phyloP scores from a whole-genome alignment of 2,797 vertebrate genomes.

The Phaenicophaeus curvirostris region DNA sequence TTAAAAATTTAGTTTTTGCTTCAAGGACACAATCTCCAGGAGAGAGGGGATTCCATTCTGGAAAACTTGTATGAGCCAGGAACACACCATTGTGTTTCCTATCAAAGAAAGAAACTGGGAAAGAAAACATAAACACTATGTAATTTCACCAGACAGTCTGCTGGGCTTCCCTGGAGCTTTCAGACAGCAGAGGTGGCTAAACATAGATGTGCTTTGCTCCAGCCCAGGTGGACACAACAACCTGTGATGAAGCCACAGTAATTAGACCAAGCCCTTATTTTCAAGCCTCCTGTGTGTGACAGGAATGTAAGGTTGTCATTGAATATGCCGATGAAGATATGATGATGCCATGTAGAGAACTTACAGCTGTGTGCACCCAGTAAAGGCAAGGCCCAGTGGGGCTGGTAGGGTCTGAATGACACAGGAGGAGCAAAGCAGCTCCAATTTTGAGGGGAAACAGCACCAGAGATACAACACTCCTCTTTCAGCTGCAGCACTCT shows the following conservation, averaged over 20 bases:
- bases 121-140: not conserved
- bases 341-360: not conserved
- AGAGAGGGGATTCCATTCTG: not conserved
- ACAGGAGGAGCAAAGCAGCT: fast-evolving
- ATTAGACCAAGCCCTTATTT: not conserved
- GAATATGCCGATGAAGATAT: fast-evolving
- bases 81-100: not conserved
- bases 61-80: not conserved
- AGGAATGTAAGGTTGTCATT: not conserved
- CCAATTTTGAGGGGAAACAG: fast-evolving
- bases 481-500: not conserved
- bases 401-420: fast-evolving
- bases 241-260: not conserved
- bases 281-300: not conserved
- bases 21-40: not conserved
- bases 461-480: not conserved
- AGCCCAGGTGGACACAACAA: not conserved
- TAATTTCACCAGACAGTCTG: not conserved
- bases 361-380: not conserved
- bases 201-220: not conserved
- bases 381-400: not conserved
- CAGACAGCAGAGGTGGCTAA: not conserved
- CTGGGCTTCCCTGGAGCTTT: not conserved
- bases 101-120: not conserved
- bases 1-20: not conserved